Base-by-base conservation (phyloP, 2,797 vertebrate species). In the Pseudopleuronectes americanus region DNA sequence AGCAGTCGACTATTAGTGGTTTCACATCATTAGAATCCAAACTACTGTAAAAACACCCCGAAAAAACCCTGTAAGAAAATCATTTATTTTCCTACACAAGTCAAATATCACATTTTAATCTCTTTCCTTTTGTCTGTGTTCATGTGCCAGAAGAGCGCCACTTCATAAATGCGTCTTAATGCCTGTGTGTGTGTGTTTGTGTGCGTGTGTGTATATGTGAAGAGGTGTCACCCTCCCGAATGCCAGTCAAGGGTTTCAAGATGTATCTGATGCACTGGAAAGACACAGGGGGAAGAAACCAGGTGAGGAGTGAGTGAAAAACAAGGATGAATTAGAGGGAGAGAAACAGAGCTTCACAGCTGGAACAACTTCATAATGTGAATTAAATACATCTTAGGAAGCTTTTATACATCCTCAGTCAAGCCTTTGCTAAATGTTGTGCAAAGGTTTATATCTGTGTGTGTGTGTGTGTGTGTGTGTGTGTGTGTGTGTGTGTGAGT, bases 331-430 rank as follows among this genome's bases (percentile, higher is more conserved):
- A 82, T 82, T 84, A 87, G 75, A 84, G 81, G 49, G 61, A 86
- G 79, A 88, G 81, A 89, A 84, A 85, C 64, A 51, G 21, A 86
- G 77, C 75, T 67, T 82, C 74, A 72, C 64, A 48, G 89, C 72
- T 76, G 79, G 81, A 83, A 89, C 90, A 89, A 83, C 84, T 48
- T n/a, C 19, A n/a, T 48, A 86, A 87, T 81, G 83, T 87, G 88
- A 86, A 85, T 90, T 91, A 91, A 93, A 91, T 88, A 89, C 88
- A 88, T 79, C 91, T 89, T 84, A 19, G 66, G 90, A 90, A 85
- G 49, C 71, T 77, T 86, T 88, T 87, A 83, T 86, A 80, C 79
- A 88, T 86, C 89, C 87, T 74, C 58, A 57, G 64, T 31, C 22
- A 43, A 16, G 38, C 73, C 60, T 59, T 51, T 64, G 53, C 84